Conservation (phyloP, 2,113 vertebrate species). For the Poeciliopsis prolifica region DNA sequence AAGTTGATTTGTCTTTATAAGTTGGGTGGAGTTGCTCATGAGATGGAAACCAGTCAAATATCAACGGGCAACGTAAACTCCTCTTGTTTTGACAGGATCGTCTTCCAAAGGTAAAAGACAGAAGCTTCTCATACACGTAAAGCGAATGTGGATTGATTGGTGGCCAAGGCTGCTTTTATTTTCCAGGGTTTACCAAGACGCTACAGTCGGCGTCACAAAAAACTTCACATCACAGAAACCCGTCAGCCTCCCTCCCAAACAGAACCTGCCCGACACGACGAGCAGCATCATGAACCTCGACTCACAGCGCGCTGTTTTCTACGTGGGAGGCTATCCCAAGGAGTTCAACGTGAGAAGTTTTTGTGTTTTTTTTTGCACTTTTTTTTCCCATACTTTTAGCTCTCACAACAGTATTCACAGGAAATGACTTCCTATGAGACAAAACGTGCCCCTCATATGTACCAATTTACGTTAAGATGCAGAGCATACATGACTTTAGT, state of each 20-base stretch:
- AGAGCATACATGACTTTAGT: no score
- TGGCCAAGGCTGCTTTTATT: not conserved
- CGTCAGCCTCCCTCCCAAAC: not conserved
- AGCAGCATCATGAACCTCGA: conserved; percentile 79
- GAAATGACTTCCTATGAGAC: no score
- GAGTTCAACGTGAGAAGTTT: conserved; percentile 81
- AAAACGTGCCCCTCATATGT: no score
- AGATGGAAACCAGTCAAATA: conserved; percentile 74
- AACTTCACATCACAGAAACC: conserved; percentile 74
- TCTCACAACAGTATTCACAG: no score
- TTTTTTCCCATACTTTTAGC: no score
- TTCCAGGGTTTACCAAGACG: conserved; percentile 89
- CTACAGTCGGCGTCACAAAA: conserved; percentile 79
- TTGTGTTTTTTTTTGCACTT: no score
- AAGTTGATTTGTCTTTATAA: conserved; percentile 85
- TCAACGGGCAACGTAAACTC: conserved; percentile 61
- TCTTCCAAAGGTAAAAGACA: conserved; percentile 83
- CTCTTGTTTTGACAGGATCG: conserved; percentile 80
- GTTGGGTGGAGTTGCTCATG: conserved; percentile 75
- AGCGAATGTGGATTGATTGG: no score
- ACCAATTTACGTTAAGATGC: no score
- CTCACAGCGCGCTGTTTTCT: conserved; percentile 84
- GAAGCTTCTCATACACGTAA: no score
- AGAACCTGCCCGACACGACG: conserved; percentile 47
- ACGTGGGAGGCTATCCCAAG: conserved; percentile 87